These are phyloP conservation scores for Torymus aiolomorphi DNA, from an alignment of 2,888 invertebrate genomes.

Conservation along the genomic window DNA sequence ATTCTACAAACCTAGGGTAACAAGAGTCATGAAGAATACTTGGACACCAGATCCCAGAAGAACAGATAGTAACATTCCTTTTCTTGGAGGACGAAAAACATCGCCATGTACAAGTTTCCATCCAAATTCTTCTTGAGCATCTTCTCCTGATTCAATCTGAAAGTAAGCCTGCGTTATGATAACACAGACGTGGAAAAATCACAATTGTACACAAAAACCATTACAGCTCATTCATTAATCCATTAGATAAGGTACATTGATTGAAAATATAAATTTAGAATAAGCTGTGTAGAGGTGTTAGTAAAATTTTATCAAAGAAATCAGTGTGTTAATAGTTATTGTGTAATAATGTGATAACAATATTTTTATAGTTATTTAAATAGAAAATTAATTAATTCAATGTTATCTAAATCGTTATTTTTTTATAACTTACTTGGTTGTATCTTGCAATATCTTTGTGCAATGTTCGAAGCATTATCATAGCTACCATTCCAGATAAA, in stretches of 20 bases:
- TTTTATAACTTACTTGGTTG: constrained; percentile 83
- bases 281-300: constrained; percentile 24
- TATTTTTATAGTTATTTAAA: constrained; percentile 1
- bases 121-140: constrained; percentile 96
- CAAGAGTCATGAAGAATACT: constrained; percentile 96
- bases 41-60: constrained; percentile 98
- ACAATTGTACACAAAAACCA: constrained; percentile 57
- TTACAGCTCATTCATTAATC: constrained; percentile 59
- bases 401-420: neutral
- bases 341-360: constrained; percentile 49
- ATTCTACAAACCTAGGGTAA: constrained; percentile 84
- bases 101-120: constrained; percentile 99
- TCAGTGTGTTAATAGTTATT: constrained; percentile 69
- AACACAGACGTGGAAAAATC: constrained; percentile 68
- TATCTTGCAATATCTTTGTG: constrained; percentile 99
- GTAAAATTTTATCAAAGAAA: neutral
- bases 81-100: constrained; percentile 96
- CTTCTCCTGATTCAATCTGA: constrained; percentile 88
- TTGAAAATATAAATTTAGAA: constrained; percentile 33
- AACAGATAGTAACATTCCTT: constrained; percentile 97
- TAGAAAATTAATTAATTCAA: constrained; percentile 16
- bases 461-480: constrained; percentile 97
- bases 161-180: constrained; percentile 73
- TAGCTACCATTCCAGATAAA: constrained; percentile 99
- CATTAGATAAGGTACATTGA: neutral